Conservation (phyloP, 2,888 invertebrate species). For the Yponomeuta malinellus region DNA sequence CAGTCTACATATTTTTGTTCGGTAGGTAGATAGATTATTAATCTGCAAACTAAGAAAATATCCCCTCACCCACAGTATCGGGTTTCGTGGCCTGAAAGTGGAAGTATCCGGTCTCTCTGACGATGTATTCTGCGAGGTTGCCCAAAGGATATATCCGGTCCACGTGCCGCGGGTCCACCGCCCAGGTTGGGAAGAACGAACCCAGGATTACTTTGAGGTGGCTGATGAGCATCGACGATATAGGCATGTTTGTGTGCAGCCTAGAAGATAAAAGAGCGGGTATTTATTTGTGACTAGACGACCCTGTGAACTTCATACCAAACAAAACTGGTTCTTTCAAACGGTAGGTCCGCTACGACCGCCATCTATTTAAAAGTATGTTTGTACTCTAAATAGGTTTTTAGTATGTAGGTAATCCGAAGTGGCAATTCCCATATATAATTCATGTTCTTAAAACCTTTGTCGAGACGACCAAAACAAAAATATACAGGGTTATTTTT, state of each 20-base stretch:
- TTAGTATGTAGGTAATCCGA: no score
- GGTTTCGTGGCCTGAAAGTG: slow-evolving; percentile 90
- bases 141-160: slow-evolving; percentile 72
- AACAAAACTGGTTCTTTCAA: no score
- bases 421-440: no score
- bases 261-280: slow-evolving; percentile 69
- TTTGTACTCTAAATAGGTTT: no score
- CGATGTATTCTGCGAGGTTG: slow-evolving; percentile 33
- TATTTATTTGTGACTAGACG: slow-evolving; percentile 24
- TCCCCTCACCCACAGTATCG: slow-evolving; percentile 82
- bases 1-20: no score
- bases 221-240: slow-evolving; percentile 48
- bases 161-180: slow-evolving; percentile 55
- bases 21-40: neutral
- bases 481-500: no score
- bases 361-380: no score
- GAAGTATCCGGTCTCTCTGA: slow-evolving; percentile 78
- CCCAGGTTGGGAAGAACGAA: slow-evolving; percentile 63
- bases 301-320: slow-evolving; percentile 33
- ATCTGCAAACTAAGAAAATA: neutral
- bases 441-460: no score
- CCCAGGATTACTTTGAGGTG: slow-evolving; percentile 59
- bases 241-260: slow-evolving; percentile 80
- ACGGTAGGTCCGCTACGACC: no score
- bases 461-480: no score